Evolutionary conservation across 2,888 invertebrate species (phyloP).

Genomic region (Athalia cordata): DNA sequence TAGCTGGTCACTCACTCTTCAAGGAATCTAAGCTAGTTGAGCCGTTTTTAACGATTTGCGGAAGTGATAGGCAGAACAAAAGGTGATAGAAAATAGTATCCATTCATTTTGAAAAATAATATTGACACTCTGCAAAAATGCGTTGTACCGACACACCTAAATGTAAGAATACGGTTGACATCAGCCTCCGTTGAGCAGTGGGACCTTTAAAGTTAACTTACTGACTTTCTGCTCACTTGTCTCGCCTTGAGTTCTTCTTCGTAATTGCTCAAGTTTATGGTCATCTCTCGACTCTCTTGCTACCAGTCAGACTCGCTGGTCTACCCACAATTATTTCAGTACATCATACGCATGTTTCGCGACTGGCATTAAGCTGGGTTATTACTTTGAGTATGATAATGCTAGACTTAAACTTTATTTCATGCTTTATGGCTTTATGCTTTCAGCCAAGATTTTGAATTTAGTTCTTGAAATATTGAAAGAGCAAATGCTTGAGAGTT

Average conservation of each 20-base stretch:
- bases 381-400: neutral
- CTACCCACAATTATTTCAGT: neutral
- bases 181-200: slow-evolving; percentile 3
- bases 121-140: no score
- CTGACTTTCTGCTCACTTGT: neutral
- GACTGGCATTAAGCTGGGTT: neutral
- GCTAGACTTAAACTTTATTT: neutral
- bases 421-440: no score
- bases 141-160: neutral
- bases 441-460: no score
- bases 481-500: no score
- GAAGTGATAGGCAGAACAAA: no score
- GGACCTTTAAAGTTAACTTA: neutral
- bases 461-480: no score
- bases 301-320: neutral
- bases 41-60: no score
- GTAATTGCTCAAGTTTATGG: slow-evolving; percentile 40
- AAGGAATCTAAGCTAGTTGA: neutral
- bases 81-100: no score
- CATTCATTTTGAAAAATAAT: neutral
- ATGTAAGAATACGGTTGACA: slow-evolving; percentile 17
- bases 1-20: neutral
- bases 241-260: slow-evolving; percentile 9
- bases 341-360: slow-evolving; percentile 2
- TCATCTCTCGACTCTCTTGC: neutral